Evolutionary conservation across 2,113 vertebrate species (phyloP).

Genomic region (Mormyrus lacerda): DNA sequence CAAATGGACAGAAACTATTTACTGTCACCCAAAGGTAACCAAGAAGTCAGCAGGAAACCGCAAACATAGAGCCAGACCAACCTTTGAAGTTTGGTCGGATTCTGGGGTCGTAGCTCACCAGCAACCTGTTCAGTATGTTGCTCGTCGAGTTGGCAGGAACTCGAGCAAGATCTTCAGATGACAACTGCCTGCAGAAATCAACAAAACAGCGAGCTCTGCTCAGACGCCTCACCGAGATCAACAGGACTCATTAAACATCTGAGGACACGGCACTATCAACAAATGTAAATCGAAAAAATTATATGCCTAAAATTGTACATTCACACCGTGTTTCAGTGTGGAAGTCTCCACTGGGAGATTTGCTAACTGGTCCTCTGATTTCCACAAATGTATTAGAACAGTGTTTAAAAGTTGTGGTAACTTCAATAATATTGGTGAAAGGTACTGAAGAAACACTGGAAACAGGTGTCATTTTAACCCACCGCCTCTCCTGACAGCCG

Average conservation of each 20-base stretch:
- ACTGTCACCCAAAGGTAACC: neutral
- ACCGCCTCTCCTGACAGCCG: neutral
- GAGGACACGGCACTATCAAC: neutral
- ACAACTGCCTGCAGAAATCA: constrained; percentile 71
- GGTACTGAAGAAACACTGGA: constrained; percentile 27
- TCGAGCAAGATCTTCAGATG: constrained; percentile 85
- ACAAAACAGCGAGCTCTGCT: neutral
- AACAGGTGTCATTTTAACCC: constrained; percentile 38
- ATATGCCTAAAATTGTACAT: neutral
- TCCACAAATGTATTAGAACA: neutral
- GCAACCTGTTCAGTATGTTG: constrained; percentile 89
- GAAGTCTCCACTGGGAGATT: neutral
- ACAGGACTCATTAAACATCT: neutral
- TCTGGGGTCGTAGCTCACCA: constrained; percentile 89
- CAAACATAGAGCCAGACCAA: constrained; percentile 45
- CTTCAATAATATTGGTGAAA: constrained; percentile 10
- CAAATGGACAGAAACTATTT: neutral
- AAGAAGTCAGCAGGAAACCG: constrained; percentile 25
- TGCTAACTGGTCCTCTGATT: neutral
- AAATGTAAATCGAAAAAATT: neutral
- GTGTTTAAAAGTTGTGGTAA: neutral
- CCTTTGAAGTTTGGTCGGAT: constrained; percentile 99
- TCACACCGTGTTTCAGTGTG: neutral
- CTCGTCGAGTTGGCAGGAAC: constrained; percentile 90
- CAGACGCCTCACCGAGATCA: neutral